Evolutionary conservation across 2,888 invertebrate genomes (phyloP).

Genomic region (Diabrotica balteata): DNA sequence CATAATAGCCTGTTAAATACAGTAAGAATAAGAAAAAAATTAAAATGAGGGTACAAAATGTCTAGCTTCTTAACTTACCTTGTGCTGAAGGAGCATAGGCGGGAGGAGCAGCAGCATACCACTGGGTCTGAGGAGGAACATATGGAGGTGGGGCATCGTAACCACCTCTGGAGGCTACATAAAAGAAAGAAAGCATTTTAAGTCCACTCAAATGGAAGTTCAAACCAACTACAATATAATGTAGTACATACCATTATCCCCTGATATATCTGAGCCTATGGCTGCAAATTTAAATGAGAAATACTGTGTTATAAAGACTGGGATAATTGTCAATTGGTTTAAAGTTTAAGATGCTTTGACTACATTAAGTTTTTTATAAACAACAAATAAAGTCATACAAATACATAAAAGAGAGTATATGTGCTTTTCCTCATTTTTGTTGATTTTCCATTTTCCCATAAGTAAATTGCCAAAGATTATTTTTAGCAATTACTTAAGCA

Average conservation of each 20-base stretch:
- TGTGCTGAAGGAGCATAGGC: conserved; percentile 85
- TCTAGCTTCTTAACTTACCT: conserved; percentile 36
- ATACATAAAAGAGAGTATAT: too few relatives aligned
- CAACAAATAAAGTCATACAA: too few relatives aligned
- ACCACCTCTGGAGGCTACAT: conserved; percentile 68
- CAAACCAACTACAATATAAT: too few relatives aligned
- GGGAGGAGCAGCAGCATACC: conserved; percentile 89
- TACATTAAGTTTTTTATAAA: too few relatives aligned
- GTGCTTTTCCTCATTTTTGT: too few relatives aligned
- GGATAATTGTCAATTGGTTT: too few relatives aligned
- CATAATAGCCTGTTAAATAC: conserved; percentile 76
- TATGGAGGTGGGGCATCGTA: conserved; percentile 80
- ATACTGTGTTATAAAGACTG: background rate
- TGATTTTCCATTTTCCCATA: too few relatives aligned
- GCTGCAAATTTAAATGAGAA: conserved; percentile 32
- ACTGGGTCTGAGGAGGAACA: conserved; percentile 77
- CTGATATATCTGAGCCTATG: conserved; percentile 36
- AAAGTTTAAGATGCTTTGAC: too few relatives aligned
- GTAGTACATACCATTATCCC: conserved; percentile 37
- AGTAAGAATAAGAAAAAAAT: background rate
- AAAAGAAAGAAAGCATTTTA: conserved; percentile 12
- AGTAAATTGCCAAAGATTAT: too few relatives aligned
- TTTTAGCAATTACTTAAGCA: too few relatives aligned
- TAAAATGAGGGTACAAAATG: background rate
- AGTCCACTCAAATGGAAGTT: too few relatives aligned